Conservation (phyloP, 2,888 invertebrate species). For the Troides aeacus region DNA sequence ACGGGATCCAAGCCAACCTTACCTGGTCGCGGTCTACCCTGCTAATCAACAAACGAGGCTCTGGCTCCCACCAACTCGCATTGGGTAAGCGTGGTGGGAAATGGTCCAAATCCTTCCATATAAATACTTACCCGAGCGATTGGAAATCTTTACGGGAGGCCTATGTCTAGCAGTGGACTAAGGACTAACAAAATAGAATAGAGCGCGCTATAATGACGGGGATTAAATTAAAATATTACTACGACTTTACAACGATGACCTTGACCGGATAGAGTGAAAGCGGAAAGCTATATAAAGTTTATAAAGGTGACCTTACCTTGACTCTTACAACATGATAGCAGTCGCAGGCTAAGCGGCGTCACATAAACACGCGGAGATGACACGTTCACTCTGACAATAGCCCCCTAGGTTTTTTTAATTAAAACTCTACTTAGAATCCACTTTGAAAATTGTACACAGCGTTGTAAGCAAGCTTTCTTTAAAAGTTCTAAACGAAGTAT, state of each 20-base stretch:
- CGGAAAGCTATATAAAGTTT: slow-evolving; percentile 13
- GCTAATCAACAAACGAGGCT: too few species aligned
- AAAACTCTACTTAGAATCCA: neutral
- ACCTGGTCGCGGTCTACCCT: too few species aligned
- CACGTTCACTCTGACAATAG: slow-evolving; percentile 6
- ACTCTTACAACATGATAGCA: slow-evolving; percentile 9
- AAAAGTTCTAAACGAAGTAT: too few species aligned
- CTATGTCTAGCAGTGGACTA: too few species aligned
- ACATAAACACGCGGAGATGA: slow-evolving; percentile 10
- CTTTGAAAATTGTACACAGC: neutral
- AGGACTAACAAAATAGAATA: neutral
- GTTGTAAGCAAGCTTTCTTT: neutral
- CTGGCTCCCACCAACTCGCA: too few species aligned
- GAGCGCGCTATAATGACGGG: neutral
- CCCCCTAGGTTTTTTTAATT: neutral
- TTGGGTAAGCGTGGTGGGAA: too few species aligned
- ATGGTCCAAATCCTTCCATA: too few species aligned
- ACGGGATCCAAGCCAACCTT: too few species aligned
- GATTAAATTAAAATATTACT: neutral
- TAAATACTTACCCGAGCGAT: too few species aligned
- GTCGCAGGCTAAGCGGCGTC: neutral
- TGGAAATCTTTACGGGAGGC: too few species aligned
- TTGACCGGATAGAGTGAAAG: slow-evolving; percentile 18
- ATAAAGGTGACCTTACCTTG: slow-evolving; percentile 26
- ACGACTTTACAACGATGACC: neutral